These are phyloP conservation scores for Sitophilus oryzae DNA, from an alignment of 1,140 invertebrate genomes.

Conservation along the genomic window DNA sequence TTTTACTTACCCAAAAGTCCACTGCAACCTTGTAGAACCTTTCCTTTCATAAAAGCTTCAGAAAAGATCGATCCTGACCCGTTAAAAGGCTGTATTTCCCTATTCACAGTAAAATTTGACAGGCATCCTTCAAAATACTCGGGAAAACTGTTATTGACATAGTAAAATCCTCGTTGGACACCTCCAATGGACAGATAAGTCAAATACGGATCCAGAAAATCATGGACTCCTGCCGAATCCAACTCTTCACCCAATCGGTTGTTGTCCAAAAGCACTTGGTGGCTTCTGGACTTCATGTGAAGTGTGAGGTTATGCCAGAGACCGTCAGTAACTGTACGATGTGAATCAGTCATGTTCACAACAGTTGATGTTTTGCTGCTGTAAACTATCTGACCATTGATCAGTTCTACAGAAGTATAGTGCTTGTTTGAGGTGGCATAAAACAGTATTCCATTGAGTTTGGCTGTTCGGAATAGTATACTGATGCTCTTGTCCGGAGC, in stretches of 20 bases:
- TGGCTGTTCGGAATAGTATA: slow-evolving; percentile 75
- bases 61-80: slow-evolving; percentile 75
- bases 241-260: slow-evolving; percentile 72
- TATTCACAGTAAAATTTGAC: slow-evolving; percentile 82
- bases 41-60: slow-evolving; percentile 61
- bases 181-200: slow-evolving; percentile 74
- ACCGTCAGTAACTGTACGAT: slow-evolving; percentile 63
- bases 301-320: slow-evolving; percentile 81
- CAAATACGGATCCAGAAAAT: slow-evolving; percentile 86
- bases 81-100: slow-evolving; percentile 82
- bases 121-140: slow-evolving; percentile 80
- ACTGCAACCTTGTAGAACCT: slow-evolving; percentile 61
- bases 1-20: slow-evolving; percentile 44
- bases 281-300: slow-evolving; percentile 58
- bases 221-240: slow-evolving; percentile 76
- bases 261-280: slow-evolving; percentile 66
- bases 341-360: slow-evolving; percentile 72
- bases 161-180: slow-evolving; percentile 51
- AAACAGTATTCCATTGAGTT: slow-evolving; percentile 69
- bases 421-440: slow-evolving; percentile 82
- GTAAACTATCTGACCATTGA: slow-evolving; percentile 65
- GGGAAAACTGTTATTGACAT: slow-evolving; percentile 48
- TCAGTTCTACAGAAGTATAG: slow-evolving; percentile 76
- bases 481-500: slow-evolving; percentile 62
- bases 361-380: slow-evolving; percentile 66